Conservation (phyloP, 1,140 invertebrate genomes). For the Leptonema lineaticorne region DNA sequence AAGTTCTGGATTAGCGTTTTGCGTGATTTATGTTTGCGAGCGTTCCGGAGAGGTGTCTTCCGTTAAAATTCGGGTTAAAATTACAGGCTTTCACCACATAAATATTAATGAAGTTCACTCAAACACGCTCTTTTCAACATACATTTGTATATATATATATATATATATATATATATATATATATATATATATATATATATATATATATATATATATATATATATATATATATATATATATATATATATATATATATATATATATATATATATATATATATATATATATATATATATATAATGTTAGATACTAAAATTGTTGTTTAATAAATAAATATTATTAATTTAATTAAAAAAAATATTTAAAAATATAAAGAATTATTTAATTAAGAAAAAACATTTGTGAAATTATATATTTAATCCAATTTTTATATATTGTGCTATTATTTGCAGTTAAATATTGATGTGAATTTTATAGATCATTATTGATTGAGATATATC, state of each 20-base stretch:
- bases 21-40: conserved; percentile 12
- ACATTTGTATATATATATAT: background rate
- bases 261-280: background rate
- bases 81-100: conserved; percentile 1
- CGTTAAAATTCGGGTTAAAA: conserved; percentile 15
- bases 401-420: too few species aligned
- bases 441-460: too few species aligned
- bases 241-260: background rate
- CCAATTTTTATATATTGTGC: too few species aligned
- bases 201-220: background rate
- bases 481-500: too few species aligned
- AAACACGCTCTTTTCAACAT: background rate
- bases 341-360: too few species aligned
- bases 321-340: too few species aligned
- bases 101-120: conserved; percentile 6
- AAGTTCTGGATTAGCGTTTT: background rate
- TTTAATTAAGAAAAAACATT: too few species aligned
- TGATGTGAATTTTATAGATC: too few species aligned
- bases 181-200: background rate
- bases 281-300: background rate
- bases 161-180: background rate
- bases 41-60: conserved; percentile 2
- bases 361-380: too few species aligned
- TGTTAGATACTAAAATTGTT: background rate
- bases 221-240: background rate